Evolutionary conservation across 2,797 vertebrate species (phyloP).

Genomic region (Anableps anableps): DNA sequence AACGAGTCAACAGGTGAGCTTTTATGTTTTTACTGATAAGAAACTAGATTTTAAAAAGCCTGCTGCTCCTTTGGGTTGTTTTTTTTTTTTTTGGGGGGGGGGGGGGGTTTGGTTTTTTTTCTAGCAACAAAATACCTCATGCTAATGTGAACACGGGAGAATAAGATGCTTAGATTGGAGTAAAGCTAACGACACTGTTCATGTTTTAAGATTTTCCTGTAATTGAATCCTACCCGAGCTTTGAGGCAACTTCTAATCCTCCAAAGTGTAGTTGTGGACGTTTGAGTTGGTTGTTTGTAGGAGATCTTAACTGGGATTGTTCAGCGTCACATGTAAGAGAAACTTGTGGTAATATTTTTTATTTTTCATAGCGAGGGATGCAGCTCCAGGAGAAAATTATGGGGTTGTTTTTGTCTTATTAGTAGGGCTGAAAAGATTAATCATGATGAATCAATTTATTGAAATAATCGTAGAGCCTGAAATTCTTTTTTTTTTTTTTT

Average conservation of each 20-base stretch:
- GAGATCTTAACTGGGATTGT: background rate
- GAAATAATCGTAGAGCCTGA: no score
- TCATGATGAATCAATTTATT: no score
- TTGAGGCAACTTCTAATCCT: no score
- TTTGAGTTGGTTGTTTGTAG: background rate
- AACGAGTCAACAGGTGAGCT: slow-evolving; percentile 60
- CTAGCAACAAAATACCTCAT: background rate
- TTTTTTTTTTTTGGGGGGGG: no score
- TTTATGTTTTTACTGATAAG: slow-evolving; percentile 2
- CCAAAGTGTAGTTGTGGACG: background rate
- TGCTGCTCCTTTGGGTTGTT: background rate
- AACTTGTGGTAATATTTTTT: slow-evolving; percentile 28
- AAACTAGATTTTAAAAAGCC: background rate
- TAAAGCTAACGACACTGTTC: no score
- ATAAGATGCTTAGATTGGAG: no score
- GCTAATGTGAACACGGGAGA: background rate
- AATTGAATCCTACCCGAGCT: no score
- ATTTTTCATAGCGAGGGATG: slow-evolving; percentile 56
- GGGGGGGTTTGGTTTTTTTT: background rate
- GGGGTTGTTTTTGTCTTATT: background rate
- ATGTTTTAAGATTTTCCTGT: no score
- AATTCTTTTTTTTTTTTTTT: no score
- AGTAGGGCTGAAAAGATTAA: no score
- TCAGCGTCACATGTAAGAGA: background rate
- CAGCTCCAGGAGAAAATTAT: slow-evolving; percentile 14